Conservation (phyloP, 1,140 invertebrate genomes). For the Pteromalus puparum region DNA sequence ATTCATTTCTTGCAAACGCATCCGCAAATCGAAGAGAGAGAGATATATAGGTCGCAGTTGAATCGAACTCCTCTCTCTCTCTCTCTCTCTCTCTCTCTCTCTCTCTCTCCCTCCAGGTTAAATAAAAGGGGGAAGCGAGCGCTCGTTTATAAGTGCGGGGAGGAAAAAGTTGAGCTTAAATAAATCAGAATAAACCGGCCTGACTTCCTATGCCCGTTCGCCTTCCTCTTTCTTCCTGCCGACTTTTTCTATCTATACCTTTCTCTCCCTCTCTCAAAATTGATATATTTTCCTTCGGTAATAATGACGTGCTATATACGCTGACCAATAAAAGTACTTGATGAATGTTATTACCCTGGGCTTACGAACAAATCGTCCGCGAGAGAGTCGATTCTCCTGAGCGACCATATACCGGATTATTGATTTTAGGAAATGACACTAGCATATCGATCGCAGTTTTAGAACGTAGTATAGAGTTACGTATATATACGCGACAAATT, state of each 20-base stretch:
- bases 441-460: too few species aligned
- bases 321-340: neutral
- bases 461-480: too few species aligned
- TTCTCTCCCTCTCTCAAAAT: neutral
- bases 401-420: neutral
- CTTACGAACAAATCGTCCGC: neutral
- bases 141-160: conserved; percentile 2
- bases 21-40: conserved; percentile 14
- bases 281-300: neutral
- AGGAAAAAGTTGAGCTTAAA: conserved; percentile 1
- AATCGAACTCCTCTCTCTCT: too few species aligned
- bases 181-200: neutral
- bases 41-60: neutral
- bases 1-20: conserved; percentile 14
- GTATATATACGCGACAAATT: too few species aligned
- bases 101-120: neutral
- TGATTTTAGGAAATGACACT: neutral
- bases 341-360: neutral
- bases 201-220: neutral
- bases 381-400: too few species aligned
- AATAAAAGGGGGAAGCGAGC: neutral
- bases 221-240: neutral
- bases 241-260: neutral
- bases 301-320: neutral
- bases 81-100: neutral